Evolutionary conservation across 2,113 vertebrate species (phyloP).

Genomic region (Hippolais icterina): DNA sequence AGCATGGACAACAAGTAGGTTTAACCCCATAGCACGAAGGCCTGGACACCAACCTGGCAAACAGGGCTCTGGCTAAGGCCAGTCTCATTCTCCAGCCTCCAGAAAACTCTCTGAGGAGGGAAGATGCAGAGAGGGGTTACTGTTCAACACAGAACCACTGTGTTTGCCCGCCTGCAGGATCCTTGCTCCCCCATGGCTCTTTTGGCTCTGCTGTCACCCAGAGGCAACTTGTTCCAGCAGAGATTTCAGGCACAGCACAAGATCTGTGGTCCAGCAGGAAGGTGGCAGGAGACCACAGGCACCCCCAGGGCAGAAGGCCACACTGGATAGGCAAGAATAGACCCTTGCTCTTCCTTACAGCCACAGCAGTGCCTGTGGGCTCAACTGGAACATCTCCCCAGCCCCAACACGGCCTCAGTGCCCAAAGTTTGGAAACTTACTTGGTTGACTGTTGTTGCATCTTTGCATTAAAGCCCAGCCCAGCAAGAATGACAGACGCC

Average conservation of each 20-base stretch:
- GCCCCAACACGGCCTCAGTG: background rate
- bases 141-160: background rate
- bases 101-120: conserved; percentile 89
- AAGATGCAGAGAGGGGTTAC: background rate
- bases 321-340: background rate
- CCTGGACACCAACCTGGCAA: conserved; percentile 84
- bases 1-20: background rate
- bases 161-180: background rate
- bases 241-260: background rate
- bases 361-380: background rate
- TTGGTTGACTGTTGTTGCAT: conserved; percentile 96
- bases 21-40: background rate
- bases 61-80: conserved; percentile 92
- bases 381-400: background rate
- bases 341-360: background rate
- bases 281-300: background rate
- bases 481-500: conserved; percentile 94
- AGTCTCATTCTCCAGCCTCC: conserved; percentile 98
- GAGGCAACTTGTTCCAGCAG: background rate
- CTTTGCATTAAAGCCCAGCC: conserved; percentile 89
- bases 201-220: background rate
- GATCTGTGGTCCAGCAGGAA: background rate
- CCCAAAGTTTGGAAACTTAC: conserved; percentile 72
- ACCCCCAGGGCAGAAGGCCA: background rate
- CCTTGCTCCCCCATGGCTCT: background rate